Conservation (phyloP, 2,888 invertebrate genomes). For the Chalcis sispes region DNA sequence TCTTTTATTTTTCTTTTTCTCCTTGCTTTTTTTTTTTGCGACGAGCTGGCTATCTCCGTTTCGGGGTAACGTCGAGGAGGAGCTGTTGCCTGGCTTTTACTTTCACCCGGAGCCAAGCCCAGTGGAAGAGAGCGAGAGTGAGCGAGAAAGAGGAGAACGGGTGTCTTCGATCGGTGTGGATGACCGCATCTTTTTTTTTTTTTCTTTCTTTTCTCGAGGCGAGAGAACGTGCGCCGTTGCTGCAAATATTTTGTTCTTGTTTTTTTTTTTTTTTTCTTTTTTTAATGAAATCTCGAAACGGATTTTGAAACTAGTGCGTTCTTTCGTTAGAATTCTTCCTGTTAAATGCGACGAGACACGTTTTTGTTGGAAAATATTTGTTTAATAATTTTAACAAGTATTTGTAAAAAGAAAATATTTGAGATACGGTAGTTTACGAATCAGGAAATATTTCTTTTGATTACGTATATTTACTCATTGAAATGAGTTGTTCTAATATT, state of each 20-base stretch:
- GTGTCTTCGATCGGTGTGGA: conserved; percentile 33
- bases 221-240: not conserved
- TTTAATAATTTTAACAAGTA: not conserved
- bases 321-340: not conserved
- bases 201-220: not conserved
- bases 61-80: conserved; percentile 23
- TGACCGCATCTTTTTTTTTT: conserved; percentile 35
- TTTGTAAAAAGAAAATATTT: not conserved
- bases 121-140: conserved; percentile 19
- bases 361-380: no score
- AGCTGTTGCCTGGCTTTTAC: conserved; percentile 37
- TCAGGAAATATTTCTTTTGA: no score
- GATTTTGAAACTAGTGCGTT: not conserved
- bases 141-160: conserved; percentile 21
- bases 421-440: not conserved
- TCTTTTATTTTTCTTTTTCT: conserved; percentile 43
- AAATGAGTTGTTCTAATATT: no score
- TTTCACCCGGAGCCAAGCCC: conserved; percentile 43
- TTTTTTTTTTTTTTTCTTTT: not conserved
- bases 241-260: not conserved
- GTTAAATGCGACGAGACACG: not conserved
- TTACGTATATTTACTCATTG: no score
- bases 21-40: not conserved
- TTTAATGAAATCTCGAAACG: not conserved
- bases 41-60: conserved; percentile 26